Percentiles rank a stretch among this genome's conserved stretches.
Evolutionary conservation across 1,140 invertebrate genomes (phyloP).

Genomic region (Reticulitermes speratus): DNA sequence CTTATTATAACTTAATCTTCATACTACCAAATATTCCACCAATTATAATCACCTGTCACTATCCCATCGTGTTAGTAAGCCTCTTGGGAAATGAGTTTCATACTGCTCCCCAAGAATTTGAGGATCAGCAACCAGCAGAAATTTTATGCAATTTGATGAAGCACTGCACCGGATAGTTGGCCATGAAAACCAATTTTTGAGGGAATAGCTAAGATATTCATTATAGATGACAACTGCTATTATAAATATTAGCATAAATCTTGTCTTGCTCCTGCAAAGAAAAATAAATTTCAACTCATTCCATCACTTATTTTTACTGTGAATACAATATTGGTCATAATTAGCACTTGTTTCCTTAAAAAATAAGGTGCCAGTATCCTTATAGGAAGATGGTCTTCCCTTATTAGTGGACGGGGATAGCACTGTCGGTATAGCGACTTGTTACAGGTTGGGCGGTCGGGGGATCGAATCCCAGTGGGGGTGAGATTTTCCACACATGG

Average conservation of each 20-base stretch:
- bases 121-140: constrained; percentile 88
- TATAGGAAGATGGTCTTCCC: no score
- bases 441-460: no score
- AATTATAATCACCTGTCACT: constrained; percentile 66
- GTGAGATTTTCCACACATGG: no score
- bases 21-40: no score
- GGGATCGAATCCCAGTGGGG: no score
- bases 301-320: no score
- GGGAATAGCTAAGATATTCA: constrained; percentile 23
- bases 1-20: no score
- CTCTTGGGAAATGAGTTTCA: constrained; percentile 54
- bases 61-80: constrained; percentile 67
- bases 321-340: no score
- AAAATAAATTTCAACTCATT: neutral
- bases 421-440: no score
- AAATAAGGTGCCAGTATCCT: no score
- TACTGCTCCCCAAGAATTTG: constrained; percentile 80
- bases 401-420: no score
- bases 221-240: constrained; percentile 25
- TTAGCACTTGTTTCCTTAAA: no score
- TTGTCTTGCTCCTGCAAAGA: constrained; percentile 17
- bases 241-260: constrained; percentile 18
- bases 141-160: constrained; percentile 54
- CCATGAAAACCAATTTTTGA: constrained; percentile 51
- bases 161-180: constrained; percentile 53